A percentile compares a stretch with the other conserved stretches of the same genome.
Evolutionary conservation across 53 echinoderm and acorn worm species (phyloP).

Genomic region (Echinarachnius parma): DNA sequence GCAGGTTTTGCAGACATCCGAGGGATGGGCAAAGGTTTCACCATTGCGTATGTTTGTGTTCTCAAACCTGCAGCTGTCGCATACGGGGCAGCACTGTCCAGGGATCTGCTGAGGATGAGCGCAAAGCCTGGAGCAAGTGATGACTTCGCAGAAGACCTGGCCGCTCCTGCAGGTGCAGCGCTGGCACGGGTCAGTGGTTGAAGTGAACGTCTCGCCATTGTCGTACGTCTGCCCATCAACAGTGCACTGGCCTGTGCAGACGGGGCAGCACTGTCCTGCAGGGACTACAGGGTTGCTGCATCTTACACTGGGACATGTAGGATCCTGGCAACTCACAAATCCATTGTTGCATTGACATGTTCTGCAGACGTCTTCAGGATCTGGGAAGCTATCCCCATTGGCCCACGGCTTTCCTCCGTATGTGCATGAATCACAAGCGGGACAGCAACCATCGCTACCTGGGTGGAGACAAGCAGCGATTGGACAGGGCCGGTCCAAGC

Average conservation of each 20-base stretch:
- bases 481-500: slow-evolving; percentile 55
- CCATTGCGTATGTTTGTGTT: slow-evolving; percentile 60
- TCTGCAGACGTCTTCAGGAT: slow-evolving; percentile 82
- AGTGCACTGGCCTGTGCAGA: slow-evolving; percentile 87
- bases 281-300: slow-evolving; percentile 70
- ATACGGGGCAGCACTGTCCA: slow-evolving; percentile 89
- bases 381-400: slow-evolving; percentile 81
- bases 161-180: slow-evolving; percentile 84
- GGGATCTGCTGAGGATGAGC: slow-evolving; percentile 69
- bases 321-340: slow-evolving; percentile 78
- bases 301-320: slow-evolving; percentile 58
- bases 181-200: slow-evolving; percentile 66
- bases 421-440: slow-evolving; percentile 82
- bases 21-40: slow-evolving; percentile 67
- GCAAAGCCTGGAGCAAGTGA: slow-evolving; percentile 78
- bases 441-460: slow-evolving; percentile 80
- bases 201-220: slow-evolving; percentile 76
- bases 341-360: slow-evolving; percentile 88
- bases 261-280: slow-evolving; percentile 92
- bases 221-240: slow-evolving; percentile 87
- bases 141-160: slow-evolving; percentile 78
- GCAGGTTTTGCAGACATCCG: slow-evolving; percentile 75
- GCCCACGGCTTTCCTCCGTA: slow-evolving; percentile 93
- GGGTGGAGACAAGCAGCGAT: slow-evolving; percentile 70
- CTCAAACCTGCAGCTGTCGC: slow-evolving; percentile 89